Base-by-base conservation (phyloP, 2,888 invertebrate genomes). In the Brachyopa scutellaris region DNA sequence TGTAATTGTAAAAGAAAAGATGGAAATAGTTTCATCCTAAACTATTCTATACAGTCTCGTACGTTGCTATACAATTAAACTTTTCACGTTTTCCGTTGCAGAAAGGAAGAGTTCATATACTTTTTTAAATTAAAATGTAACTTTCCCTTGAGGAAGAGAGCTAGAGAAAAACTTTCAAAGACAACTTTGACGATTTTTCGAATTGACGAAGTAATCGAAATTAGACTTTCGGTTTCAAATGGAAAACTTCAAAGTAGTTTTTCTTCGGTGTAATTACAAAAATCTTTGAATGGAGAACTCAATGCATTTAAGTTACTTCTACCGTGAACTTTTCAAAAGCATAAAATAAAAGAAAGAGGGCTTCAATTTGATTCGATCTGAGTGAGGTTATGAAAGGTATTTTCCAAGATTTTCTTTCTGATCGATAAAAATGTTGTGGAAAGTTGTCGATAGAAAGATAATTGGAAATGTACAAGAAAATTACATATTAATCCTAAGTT, bases 91-190 rank as follows among this genome's bases (percentile, higher is more conserved):
- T n/a, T n/a, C n/a, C n/a, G n/a, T n/a, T n/a, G n/a, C n/a, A n/a
- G n/a, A n/a, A n/a, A n/a, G n/a, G n/a, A n/a, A n/a, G n/a, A n/a
- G n/a, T n/a, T n/a, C n/a, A n/a, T n/a, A n/a, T n/a, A n/a, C n/a
- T n/a, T n/a, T 72, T 21, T 45, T 19, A 62, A 73, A 73, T 73
- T 62, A 73, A 70, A 73, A 62, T 11, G 36, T 38, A 53, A 62
- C 62, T 55, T 62, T 55, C 17, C 42, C 26, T 51, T 15, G 3
- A 23, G 36, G 29, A 13, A 23, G 31, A 36, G 15, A 73, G 55
- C 53, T 62, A 55, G 7, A 21, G 1, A n/a, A n/a, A n/a, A 26
- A 53, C 26, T 36, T 73, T 15, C 36, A 45, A 29, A 55, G 36
- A 29, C 26, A 64, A 73, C 62, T 73, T 62, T 62, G 45, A 73